A percentile compares a stretch with the other conserved stretches of the same genome.
Conservation (phyloP, 1,140 invertebrate genomes). For the Paraescarpia echinospica region DNA sequence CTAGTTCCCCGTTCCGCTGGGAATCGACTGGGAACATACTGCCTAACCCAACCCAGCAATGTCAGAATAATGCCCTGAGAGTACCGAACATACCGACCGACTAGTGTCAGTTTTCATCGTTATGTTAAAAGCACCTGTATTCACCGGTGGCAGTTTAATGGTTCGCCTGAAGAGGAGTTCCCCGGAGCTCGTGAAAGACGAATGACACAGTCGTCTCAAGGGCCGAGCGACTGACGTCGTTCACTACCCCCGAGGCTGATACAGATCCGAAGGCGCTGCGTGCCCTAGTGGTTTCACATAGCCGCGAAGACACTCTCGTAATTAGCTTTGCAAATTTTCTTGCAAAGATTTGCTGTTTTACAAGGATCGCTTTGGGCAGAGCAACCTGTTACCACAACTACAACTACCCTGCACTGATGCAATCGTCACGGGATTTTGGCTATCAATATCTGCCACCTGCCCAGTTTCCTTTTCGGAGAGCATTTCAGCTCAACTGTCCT, state of each 20-base stretch:
- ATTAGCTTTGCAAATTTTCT: conserved; percentile 1
- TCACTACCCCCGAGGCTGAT: too few species aligned
- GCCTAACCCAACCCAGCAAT: neutral
- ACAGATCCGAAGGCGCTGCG: neutral
- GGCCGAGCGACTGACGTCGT: neutral
- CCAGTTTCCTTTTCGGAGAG: neutral
- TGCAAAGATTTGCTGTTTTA: neutral
- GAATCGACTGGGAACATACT: neutral
- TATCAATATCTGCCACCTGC: neutral
- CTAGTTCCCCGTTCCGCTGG: neutral
- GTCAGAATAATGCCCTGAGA: neutral
- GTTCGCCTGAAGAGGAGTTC: neutral
- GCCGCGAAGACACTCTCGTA: neutral
- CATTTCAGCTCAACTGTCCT: neutral
- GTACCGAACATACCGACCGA: neutral
- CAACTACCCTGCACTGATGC: neutral
- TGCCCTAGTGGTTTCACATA: neutral
- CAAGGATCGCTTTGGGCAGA: neutral
- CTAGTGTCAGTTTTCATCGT: neutral
- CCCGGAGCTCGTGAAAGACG: neutral
- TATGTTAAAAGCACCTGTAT: neutral
- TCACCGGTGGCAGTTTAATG: neutral
- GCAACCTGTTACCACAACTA: neutral
- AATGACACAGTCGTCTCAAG: too few species aligned
- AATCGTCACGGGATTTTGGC: neutral